Conservation (phyloP, 53 echinoderm and acorn worm genomes). For the Mesocentrotus franciscanus region DNA sequence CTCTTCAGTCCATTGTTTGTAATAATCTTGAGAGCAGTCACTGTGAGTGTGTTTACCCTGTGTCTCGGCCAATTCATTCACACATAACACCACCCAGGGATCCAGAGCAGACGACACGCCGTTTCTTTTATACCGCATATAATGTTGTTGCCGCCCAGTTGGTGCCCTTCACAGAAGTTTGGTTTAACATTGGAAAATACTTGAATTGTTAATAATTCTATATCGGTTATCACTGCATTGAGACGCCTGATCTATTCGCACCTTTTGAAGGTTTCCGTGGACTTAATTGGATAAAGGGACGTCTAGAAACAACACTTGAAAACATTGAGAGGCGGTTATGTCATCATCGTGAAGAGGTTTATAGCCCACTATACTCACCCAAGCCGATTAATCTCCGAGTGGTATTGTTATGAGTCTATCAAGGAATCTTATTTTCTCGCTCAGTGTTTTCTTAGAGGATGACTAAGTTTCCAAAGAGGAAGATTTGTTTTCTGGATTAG, state of each 20-base stretch:
- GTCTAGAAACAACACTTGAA: constrained; percentile 23
- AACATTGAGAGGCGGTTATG: neutral
- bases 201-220: neutral
- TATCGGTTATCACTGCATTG: neutral
- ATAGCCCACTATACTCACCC: neutral
- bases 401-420: neutral
- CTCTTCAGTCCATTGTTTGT: neutral
- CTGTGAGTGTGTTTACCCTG: neutral
- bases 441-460: constrained; percentile 17
- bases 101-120: neutral
- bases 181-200: neutral
- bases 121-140: neutral
- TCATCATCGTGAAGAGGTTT: constrained; percentile 22
- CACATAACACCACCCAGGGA: neutral
- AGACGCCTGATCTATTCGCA: neutral
- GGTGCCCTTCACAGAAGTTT: neutral
- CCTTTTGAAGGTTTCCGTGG: neutral
- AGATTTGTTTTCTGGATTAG: constrained; percentile 19
- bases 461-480: constrained; percentile 3
- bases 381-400: neutral
- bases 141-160: neutral
- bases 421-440: neutral
- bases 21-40: neutral
- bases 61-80: neutral
- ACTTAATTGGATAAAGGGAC: neutral